Base-by-base conservation (phyloP, 1,140 invertebrate species). In the Calliopsis andreniformis region DNA sequence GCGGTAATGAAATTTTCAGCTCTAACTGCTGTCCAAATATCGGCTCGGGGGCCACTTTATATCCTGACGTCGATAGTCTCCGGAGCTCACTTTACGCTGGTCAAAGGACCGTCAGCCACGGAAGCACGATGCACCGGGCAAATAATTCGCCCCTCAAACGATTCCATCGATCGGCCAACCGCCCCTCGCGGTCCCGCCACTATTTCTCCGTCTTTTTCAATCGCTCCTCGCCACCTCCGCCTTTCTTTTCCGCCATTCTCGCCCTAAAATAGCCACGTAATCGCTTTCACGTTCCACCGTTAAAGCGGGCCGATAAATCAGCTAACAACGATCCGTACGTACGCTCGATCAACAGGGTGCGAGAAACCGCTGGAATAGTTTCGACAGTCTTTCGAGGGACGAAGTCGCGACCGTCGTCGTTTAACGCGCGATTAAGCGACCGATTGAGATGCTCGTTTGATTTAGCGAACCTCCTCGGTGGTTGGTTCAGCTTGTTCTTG, bases 241-340 rank as follows among this genome's bases (percentile, higher is more conserved):
- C 35, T 25, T 42, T 47, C 42, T 39, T 68, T 43, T 18, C 51
- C 42, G 16, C 20, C 35, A 3, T n/a, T 18, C 18, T 18, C 58
- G 6, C 3, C 20, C 42, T 42, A 32, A 56, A 75, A 75, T 56
- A 67, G 71, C 63, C 42, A 47, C 63, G 63, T 75, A 75, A 75
- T 75, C 71, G 63, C 39, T 75, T 75, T 63, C 71, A 75, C 71
- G 42, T 56, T 75, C 71, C 25, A 28, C 42, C 71, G 55, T 3
- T 55, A 75, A 75, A 75, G 51, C 71, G 71, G n/a, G 51, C 71
- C 71, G 35, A 75, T 75, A 75, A 75, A 75, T 75, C 62, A 75
- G 49, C 42, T 28, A 75, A 47, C 71, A 75, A 75, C 71, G 71
- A 67, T 58, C 42, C 71, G 32, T 56, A 35, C 39, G 62, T 67